Evolutionary conservation across 2,797 vertebrate species (phyloP), one percentile per base, ranked within the genome.

Genomic region (Galagoides demidoff): DNA sequence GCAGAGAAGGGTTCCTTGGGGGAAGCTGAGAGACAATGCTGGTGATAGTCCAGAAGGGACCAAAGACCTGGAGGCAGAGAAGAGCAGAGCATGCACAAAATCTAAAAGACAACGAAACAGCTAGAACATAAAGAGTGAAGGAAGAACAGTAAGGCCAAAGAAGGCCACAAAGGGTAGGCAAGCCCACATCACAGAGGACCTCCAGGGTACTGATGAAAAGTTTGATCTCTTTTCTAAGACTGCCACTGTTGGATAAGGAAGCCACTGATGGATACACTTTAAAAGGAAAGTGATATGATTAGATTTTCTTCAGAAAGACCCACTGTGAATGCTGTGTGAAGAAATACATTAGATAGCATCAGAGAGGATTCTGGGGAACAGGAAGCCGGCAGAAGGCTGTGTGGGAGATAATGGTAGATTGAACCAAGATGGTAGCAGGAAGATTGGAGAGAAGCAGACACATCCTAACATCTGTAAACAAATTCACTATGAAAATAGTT

Each of bases 21-120:
- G 23, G 73, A 11, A 45, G 10, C 25, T 45, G 31, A 84, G 59
- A 14, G 79, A 22, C 2, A 12, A 31, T 12, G 3, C 4, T 85
- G 23, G 12, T 25, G n/a, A 57, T 25, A 27, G 86, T 27, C n/a
- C 19, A 17, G 68, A 89, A 95, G 74, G 25, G 52, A 89, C 25
- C 39, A 23, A 66, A 95, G 45, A 70, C 45, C 29, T 5, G 5
- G n/a, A 64, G 29, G 23, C 39, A 73, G 77, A 64, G 61, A 88
- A 76, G 52, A 83, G 25, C 20, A 5, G 0, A 31, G 52, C 3
- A 13, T 10, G 0, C 11, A 1, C 0, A 23, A 64, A 55, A 55
- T 25, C 37, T 12, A 34, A 73, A 82, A 70, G n/a, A 31, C 34
- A 43, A 64, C 25, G n/a, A 34, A 66, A 52, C 31, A 19, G 7